Percentiles rank a stretch among this genome's conserved stretches.
Conservation (phyloP, 2,113 vertebrate genomes). For the Rallus limicola region DNA sequence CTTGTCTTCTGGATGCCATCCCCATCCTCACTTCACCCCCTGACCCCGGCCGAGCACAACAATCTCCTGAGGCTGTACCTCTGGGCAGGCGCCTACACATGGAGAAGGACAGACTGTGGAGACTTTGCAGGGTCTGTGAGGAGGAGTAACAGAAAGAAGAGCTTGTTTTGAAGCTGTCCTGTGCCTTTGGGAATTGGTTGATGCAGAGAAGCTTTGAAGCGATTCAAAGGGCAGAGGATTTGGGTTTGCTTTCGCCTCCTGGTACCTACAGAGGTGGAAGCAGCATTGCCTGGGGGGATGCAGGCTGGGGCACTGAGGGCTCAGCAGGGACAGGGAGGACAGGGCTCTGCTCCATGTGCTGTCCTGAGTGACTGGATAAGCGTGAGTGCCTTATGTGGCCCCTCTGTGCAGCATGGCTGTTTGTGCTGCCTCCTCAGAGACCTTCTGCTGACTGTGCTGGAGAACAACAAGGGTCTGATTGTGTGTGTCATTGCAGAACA, state of each 20-base stretch:
- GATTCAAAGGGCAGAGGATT: neutral
- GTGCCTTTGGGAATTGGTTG: neutral
- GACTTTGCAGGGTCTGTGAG: neutral
- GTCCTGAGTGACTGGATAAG: neutral
- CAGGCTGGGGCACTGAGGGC: neutral
- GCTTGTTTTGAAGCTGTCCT: neutral
- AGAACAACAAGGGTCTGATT: neutral
- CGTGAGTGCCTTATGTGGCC: neutral
- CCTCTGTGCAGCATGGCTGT: fast-evolving
- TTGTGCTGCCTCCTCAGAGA: neutral
- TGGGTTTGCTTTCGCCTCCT: neutral
- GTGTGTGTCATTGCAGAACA: neutral
- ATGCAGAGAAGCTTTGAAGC: neutral
- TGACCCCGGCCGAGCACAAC: neutral
- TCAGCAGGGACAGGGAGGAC: neutral
- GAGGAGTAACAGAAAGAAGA: neutral
- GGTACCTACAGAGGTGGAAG: fast-evolving
- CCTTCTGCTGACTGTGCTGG: neutral
- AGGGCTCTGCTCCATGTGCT: neutral
- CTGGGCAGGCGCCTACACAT: neutral
- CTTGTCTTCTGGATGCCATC: neutral
- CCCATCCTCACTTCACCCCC: neutral
- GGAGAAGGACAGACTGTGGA: neutral
- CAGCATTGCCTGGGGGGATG: neutral
- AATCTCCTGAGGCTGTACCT: neutral